A percentile compares a stretch with the other conserved stretches of the same genome.
Evolutionary conservation across 2,797 vertebrate genomes (phyloP).

Genomic region (Sarcoramphus papa): DNA sequence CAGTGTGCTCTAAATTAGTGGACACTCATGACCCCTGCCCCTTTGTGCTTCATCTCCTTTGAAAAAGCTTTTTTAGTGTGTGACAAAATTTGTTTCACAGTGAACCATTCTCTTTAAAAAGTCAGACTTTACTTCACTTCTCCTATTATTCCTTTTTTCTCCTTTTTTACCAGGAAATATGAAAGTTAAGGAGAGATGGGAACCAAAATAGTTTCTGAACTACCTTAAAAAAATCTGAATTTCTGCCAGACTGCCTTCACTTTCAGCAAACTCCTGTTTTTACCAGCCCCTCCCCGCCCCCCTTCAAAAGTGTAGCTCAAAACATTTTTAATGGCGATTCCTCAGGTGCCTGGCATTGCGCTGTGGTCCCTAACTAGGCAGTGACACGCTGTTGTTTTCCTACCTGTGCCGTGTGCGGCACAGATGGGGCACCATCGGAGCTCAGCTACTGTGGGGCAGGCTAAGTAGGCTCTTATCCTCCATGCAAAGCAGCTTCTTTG

Average conservation of each 20-base stretch:
- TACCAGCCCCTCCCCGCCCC: neutral
- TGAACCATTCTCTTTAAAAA: neutral
- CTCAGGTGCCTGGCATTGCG: neutral
- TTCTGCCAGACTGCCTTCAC: neutral
- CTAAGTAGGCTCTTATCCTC: neutral
- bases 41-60: neutral
- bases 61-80: neutral
- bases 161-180: neutral
- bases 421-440: accelerated
- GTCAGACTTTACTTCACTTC: neutral
- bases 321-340: neutral
- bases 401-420: neutral
- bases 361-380: neutral
- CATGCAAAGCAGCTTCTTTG: neutral
- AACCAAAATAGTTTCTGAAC: neutral
- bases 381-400: accelerated
- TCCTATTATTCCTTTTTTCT: neutral
- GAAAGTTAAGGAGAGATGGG: neutral
- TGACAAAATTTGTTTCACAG: neutral
- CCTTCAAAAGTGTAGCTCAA: neutral
- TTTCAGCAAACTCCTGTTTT: neutral
- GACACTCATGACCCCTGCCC: neutral
- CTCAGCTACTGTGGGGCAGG: neutral
- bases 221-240: neutral
- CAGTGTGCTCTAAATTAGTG: neutral